Evolutionary conservation across 2,113 vertebrate genomes (phyloP), one percentile per base, ranked within the genome.

Genomic region (Apus apus): DNA sequence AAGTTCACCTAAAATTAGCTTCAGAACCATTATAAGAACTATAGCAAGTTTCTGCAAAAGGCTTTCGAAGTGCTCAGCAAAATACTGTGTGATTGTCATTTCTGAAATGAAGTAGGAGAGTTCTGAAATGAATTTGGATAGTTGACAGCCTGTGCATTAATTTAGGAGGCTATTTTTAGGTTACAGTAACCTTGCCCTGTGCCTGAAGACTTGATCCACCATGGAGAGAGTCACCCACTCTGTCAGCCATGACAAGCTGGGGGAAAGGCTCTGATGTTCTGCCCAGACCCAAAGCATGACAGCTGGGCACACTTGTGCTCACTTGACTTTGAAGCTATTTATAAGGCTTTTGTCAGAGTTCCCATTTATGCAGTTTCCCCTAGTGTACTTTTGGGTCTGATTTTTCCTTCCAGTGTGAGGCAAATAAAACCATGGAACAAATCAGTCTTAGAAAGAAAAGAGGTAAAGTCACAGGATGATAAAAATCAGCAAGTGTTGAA

Each of bases 281-380:
- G 64, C 76, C 65, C 36, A 9, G 58, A 26, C 62, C 80, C 67
- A 30, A 7, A 79, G 32, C 23, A 5, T 40, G 87, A 26, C 93
- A 93, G 95, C 95, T 92, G 93, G 36, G 65, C 85, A 68, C 48
- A 21, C 68, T 50, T 56, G 61, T 5, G 25, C 73, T 84, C 60
- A 32, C 86, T 58, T 77, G 71, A 43, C 87, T 90, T 51, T 50
- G 87, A 8, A 67, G 60, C 73, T 94, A 68, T 92, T 90, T 93
- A 84, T 78, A 87, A 85, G 72, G 19, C 14, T 71, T 60, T 53
- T 89, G 89, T 94, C 93, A 92, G 48, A 73, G 68, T 27, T 94
- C 75, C 73, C 77, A 32, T 68, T 82, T n/a, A 48, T 48, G 30
- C 73, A 72, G 43, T 36, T 82, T 81, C 15, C 51, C 36, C 43